Base-by-base conservation (phyloP, 2,113 vertebrate genomes). In the Laterallus jamaicensis region DNA sequence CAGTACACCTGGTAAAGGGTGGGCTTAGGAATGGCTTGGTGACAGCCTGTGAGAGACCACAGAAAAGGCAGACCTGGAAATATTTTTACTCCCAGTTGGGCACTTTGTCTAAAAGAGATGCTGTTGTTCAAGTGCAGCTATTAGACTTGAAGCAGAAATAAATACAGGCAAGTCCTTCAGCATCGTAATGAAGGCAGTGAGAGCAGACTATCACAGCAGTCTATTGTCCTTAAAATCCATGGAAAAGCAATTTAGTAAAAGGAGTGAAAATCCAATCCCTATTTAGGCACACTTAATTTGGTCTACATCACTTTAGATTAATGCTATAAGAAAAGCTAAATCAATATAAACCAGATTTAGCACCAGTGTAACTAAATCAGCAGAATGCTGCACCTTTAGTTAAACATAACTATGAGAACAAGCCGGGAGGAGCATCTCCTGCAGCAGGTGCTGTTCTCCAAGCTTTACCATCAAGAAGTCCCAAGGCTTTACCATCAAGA, bases 221-320 rank as follows among this genome's bases (percentile, higher is more conserved):
- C 82, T 93, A 87, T 91, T 80, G 44, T 67, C 59, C 62, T 83
- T 96, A 96, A 95, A 96, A 97, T 95, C 94, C 93, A 95, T 92
- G 86, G 84, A 94, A 96, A 96, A 92, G 55, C 64, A 84, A 94
- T 94, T 96, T 91, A 87, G 88, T 63, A 68, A 76, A 94, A 96
- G 60, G 47, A 93, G 77, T 93, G 83, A 92, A 89, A 95, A 96
- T 62, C n/a, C 91, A 95, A 8, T 91, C 77, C 85, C 88, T 92
- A 50, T 92, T 94, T 94, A 94, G 85, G 78, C 5, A 2, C 77
- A 89, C 80, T 94, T 96, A 89, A 93, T 95, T 95, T 95, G 84
- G 90, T 96, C 85, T 95, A 54, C 71, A 96, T 96, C 88, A 89
- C 83, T 95, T 96, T 87, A 96, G 81, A 94, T 96, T 93, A 94